phyloP scores from a whole-genome alignment of 2,888 invertebrate species.

The Acanthosepion esculentum region DNA sequence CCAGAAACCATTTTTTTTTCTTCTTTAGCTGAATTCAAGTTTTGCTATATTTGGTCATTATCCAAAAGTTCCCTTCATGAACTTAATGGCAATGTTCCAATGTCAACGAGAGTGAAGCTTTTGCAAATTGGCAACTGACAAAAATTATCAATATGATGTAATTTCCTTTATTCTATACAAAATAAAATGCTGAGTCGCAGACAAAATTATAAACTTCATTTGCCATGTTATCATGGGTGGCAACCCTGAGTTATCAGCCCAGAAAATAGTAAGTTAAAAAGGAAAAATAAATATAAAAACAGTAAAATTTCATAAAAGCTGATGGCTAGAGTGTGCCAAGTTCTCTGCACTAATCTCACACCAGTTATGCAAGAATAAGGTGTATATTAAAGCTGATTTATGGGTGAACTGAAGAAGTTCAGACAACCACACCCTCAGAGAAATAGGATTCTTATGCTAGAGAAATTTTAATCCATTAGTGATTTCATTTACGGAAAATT shows the following conservation, averaged over 20 bases:
- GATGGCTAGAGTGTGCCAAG: too few relatives aligned
- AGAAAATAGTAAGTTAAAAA: background rate
- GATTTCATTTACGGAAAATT: too few relatives aligned
- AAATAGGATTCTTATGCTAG: too few relatives aligned
- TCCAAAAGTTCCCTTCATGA: background rate
- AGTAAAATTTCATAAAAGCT: too few relatives aligned
- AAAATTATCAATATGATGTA: background rate
- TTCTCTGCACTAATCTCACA: too few relatives aligned
- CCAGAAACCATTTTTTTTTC: too few relatives aligned
- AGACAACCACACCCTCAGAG: too few relatives aligned
- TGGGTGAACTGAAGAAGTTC: too few relatives aligned
- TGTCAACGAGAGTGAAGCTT: background rate
- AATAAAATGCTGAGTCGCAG: background rate
- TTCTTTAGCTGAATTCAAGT: background rate
- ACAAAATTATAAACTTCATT: background rate
- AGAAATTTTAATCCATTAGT: too few relatives aligned
- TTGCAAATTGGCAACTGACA: background rate
- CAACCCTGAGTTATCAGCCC: background rate
- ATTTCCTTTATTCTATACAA: background rate
- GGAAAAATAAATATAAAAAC: too few relatives aligned
- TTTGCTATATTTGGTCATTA: background rate
- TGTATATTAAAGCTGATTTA: too few relatives aligned
- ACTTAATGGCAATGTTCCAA: background rate
- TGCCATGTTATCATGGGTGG: background rate
- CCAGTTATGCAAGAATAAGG: too few relatives aligned